Conservation (phyloP, 2,888 invertebrate genomes). For the Neoitamus cyanurus region DNA sequence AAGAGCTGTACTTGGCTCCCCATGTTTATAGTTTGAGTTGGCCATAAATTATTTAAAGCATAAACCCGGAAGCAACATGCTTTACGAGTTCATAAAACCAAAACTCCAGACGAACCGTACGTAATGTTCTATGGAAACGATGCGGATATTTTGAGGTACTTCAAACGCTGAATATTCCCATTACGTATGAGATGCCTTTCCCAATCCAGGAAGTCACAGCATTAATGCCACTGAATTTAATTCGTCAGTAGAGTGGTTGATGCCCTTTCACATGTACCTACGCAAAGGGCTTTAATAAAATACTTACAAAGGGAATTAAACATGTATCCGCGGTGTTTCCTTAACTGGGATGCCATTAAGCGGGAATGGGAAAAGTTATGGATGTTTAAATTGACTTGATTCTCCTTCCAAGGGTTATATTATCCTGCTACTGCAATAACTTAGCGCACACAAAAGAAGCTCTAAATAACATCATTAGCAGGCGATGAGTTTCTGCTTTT, state of each 20-base stretch:
- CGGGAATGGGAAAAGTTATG: not conserved
- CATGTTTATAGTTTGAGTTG: not conserved
- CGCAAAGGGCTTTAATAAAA: not conserved
- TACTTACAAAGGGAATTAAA: not conserved
- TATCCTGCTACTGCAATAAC: not conserved
- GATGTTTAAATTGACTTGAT: not conserved
- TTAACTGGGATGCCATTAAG: not conserved
- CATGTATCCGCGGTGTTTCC: not conserved
- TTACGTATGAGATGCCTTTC: not conserved
- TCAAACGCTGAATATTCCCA: not conserved
- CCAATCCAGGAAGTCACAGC: not conserved
- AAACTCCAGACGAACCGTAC: not conserved
- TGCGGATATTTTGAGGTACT: not conserved
- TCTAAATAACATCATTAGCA: not conserved
- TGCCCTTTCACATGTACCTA: not conserved
- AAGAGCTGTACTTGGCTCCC: not conserved
- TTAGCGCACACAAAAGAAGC: not conserved
- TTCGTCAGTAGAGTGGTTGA: not conserved
- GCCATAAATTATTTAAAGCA: not conserved
- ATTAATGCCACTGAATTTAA: not conserved
- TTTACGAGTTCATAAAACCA: not conserved
- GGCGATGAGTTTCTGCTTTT: not conserved
- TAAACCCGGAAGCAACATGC: not conserved
- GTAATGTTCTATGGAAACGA: not conserved
- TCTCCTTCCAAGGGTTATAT: not conserved